Evolutionary conservation across 2,113 vertebrate species (phyloP), one percentile per base, ranked within the genome.

Genomic region (Laterallus jamaicensis): DNA sequence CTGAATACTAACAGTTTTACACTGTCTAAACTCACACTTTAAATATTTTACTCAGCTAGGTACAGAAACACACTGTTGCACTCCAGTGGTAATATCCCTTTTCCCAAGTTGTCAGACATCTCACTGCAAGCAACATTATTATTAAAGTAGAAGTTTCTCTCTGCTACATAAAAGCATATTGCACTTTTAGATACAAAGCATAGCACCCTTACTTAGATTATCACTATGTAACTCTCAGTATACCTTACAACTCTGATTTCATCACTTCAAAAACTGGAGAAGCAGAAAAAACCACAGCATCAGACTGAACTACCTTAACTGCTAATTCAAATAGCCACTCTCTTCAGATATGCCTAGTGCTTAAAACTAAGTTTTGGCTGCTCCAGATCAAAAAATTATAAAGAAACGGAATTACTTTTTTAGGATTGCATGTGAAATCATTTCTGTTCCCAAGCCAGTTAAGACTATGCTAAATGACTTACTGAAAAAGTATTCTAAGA

Each of bases 131-230:
- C 71, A 78, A 54, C 77, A 4, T 84, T 60, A 40, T 12, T 89
- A 82, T n/a, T 81, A 39, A 63, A 77, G 32, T 32, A 37, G 67
- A 90, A 93, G 25, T 60, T 86, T 76, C 54, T 76, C 66, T 86
- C 91, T 91, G 90, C 95, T 97, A 95, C 80, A 81, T 74, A 91
- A 90, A 86, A 95, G 63, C 84, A 88, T 92, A 97, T 93, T 97
- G 91, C 90, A 86, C 92, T 81, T 90, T 24, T 37, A 91, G 52
- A 90, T 89, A 76, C 1, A 67, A 93, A 94, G 50, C 68, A 91
- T 71, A 96, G 91, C 86, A 97, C 82, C 90, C 86, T 86, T 59
- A 44, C 64, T 92, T 54, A 82, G 52, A 86, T 93, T 96, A 93
- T 85, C 39, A 88, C 18, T 25, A 42, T 70, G 2, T n/a, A 82